phyloP scores from a whole-genome alignment of 1,140 invertebrate species.

The Diorhabda elongata region DNA sequence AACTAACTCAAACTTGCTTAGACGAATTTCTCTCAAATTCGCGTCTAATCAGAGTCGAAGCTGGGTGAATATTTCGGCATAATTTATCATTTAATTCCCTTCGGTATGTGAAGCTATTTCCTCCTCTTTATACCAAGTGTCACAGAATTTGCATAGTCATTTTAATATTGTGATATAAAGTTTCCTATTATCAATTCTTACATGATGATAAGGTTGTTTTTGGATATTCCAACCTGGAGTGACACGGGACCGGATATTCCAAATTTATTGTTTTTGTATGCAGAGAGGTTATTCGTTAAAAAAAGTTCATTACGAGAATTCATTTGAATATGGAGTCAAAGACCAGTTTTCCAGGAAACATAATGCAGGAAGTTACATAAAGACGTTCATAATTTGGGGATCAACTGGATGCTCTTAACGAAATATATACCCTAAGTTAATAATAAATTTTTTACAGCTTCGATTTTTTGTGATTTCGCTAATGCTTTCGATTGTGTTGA shows the following conservation, averaged over 20 bases:
- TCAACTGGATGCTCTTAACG: too few relatives aligned
- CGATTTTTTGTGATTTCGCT: too few relatives aligned
- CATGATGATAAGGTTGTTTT: constrained; percentile 8
- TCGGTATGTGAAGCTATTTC: constrained; percentile 15
- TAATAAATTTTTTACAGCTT: too few relatives aligned
- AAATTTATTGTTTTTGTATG: constrained; percentile 3
- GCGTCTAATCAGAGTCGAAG: background rate
- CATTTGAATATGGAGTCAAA: background rate
- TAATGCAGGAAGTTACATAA: background rate
- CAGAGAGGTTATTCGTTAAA: background rate
- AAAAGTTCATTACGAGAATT: background rate
- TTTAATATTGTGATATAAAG: constrained; percentile 17
- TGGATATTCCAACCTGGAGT: background rate
- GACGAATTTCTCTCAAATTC: background rate
- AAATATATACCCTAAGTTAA: too few relatives aligned
- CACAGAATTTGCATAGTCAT: constrained; percentile 14
- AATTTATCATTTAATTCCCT: constrained; percentile 9
- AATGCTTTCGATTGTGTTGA: too few relatives aligned
- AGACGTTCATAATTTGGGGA: too few relatives aligned
- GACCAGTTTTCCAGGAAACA: background rate
- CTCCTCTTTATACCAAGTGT: constrained; percentile 10
- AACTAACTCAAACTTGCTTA: too few relatives aligned
- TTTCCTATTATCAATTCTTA: constrained; percentile 13
- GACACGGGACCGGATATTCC: background rate
- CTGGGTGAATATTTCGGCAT: constrained; percentile 3